These are phyloP conservation scores for Sebastes elongatus DNA, from an alignment of 2,797 vertebrate genomes.

Conservation along the genomic window DNA sequence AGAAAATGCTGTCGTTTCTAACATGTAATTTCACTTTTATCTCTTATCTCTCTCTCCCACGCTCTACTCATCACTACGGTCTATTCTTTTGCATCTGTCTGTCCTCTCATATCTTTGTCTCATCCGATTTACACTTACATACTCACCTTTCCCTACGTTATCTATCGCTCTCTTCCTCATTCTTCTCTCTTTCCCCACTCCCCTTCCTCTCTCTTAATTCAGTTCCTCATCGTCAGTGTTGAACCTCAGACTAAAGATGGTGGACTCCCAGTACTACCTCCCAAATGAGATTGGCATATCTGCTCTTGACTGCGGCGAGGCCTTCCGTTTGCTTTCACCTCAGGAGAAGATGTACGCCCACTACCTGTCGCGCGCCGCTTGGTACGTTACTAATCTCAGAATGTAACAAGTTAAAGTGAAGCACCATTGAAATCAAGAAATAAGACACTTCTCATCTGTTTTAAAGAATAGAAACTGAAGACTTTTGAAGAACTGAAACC, in stretches of 20 bases:
- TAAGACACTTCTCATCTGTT: background rate
- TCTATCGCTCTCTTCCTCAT: background rate
- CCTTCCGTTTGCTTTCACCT: conserved; percentile 88
- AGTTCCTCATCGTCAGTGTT: conserved; percentile 36
- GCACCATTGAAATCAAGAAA: background rate
- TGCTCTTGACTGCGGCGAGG: conserved; percentile 88
- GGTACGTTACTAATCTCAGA: conserved; percentile 75
- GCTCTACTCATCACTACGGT: background rate
- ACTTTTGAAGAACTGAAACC: background rate
- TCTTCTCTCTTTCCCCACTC: background rate
- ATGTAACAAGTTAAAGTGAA: background rate
- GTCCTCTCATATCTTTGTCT: background rate
- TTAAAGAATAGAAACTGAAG: background rate
- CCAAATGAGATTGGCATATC: conserved; percentile 91
- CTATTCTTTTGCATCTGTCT: background rate
- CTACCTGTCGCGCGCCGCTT: conserved; percentile 88
- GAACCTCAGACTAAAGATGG: conserved; percentile 76
- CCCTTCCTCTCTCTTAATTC: background rate
- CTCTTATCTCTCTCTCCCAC: background rate
- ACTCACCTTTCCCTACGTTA: background rate
- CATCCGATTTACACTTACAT: background rate
- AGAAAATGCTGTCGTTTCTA: background rate
- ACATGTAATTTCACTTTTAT: background rate
- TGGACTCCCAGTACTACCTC: conserved; percentile 92
- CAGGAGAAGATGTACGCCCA: conserved; percentile 91